Evolutionary conservation across 2,888 invertebrate species (phyloP).

Genomic region (Parascotia fuliginaria): DNA sequence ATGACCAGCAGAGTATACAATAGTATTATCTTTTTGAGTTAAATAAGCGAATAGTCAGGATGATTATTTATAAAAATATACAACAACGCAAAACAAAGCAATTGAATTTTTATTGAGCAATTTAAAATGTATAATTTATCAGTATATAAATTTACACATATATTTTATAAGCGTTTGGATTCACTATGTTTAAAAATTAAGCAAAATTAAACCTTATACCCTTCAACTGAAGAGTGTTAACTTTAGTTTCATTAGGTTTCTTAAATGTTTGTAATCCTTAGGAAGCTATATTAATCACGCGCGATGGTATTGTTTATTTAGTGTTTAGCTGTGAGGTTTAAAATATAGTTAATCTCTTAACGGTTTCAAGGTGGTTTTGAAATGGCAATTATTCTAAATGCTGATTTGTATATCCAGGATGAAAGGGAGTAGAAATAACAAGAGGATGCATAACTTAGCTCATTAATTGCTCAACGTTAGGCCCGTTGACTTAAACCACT

Average conservation of each 20-base stretch:
- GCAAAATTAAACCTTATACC: neutral
- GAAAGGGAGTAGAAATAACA: slow-evolving; percentile 6
- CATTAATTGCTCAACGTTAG: neutral
- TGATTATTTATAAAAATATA: too few relatives aligned
- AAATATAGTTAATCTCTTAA: slow-evolving; percentile 40
- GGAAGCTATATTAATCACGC: slow-evolving; percentile 52
- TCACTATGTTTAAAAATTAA: neutral
- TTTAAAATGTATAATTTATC: too few relatives aligned
- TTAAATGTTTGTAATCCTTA: slow-evolving; percentile 43
- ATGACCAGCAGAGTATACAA: too few relatives aligned
- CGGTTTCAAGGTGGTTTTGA: slow-evolving; percentile 31
- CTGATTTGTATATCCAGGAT: slow-evolving; percentile 10
- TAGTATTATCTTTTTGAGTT: too few relatives aligned
- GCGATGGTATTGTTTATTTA: slow-evolving; percentile 34
- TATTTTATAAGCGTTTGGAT: too few relatives aligned
- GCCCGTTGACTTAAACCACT: neutral
- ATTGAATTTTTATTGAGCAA: too few relatives aligned
- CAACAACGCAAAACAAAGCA: too few relatives aligned
- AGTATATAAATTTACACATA: too few relatives aligned
- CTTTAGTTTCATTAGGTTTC: neutral
- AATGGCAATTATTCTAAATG: slow-evolving; percentile 19
- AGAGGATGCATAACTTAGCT: slow-evolving; percentile 7
- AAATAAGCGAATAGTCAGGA: too few relatives aligned
- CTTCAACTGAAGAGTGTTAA: neutral
- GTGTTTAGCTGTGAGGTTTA: slow-evolving; percentile 17